Conservation (phyloP, 1,140 invertebrate species). For the Drosophila grimshawi region DNA sequence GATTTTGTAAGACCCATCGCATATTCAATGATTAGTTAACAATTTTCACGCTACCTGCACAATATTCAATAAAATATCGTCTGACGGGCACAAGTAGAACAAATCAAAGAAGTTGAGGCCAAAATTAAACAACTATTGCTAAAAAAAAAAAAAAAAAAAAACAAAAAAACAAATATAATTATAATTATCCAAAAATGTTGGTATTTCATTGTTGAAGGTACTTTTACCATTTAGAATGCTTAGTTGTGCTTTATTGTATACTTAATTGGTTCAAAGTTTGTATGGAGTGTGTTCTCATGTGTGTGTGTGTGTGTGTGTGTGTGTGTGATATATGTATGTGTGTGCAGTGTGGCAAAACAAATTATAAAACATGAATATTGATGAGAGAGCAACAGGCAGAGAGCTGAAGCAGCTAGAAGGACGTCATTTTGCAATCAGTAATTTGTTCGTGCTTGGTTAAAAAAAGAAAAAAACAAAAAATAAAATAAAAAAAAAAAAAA, state of each 20-base stretch:
- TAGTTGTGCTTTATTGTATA: slow-evolving; percentile 60
- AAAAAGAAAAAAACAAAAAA: background rate
- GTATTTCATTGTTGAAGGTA: slow-evolving; percentile 36
- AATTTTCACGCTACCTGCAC: slow-evolving; percentile 40
- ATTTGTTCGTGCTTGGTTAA: background rate
- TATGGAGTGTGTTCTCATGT: slow-evolving; percentile 14
- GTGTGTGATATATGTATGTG: background rate
- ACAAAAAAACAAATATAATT: background rate
- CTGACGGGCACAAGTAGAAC: slow-evolving; percentile 25
- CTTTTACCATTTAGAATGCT: slow-evolving; percentile 67
- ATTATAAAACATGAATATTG: background rate
- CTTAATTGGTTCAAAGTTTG: slow-evolving; percentile 63
- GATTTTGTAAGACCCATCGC: slow-evolving; percentile 1
- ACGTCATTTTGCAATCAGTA: too few species aligned
- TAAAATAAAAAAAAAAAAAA: background rate
- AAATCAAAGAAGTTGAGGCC: slow-evolving; percentile 18
- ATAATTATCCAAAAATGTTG: slow-evolving; percentile 9
- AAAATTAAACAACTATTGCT: slow-evolving; percentile 1
- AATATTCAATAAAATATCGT: slow-evolving; percentile 81
- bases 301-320: slow-evolving; percentile 34
- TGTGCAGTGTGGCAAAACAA: background rate
- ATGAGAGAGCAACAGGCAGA: background rate
- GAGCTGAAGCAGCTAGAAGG: background rate
- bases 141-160: background rate
- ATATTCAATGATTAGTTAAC: slow-evolving; percentile 4